Evolutionary conservation across 2,113 vertebrate species (phyloP).

Genomic region (Bubalus kerabau): DNA sequence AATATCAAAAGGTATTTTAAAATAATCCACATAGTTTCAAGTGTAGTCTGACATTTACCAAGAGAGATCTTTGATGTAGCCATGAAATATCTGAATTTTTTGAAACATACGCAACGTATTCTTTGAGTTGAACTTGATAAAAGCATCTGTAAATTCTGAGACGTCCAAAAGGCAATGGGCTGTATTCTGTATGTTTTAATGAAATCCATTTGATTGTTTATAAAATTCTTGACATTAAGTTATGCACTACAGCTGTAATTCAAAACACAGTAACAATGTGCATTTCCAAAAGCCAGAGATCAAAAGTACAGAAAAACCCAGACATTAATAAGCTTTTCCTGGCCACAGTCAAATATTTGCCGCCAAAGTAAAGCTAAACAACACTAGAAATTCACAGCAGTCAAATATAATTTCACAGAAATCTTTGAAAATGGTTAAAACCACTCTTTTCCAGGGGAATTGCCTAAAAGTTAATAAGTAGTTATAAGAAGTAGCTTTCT

Average conservation of each 20-base stretch:
- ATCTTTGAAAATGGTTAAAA: neutral
- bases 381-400: neutral
- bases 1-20: neutral
- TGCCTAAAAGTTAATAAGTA: neutral
- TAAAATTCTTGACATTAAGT: constrained; percentile 23
- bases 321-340: neutral
- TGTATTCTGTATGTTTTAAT: neutral
- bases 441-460: neutral
- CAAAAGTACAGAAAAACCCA: neutral
- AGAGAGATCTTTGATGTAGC: neutral
- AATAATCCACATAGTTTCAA: neutral
- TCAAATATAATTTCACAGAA: neutral
- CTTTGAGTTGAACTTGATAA: neutral
- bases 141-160: neutral
- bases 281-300: neutral
- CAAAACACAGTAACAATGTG: neutral
- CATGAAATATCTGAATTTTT: neutral
- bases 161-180: neutral
- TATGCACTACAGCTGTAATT: neutral
- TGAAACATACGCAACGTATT: neutral
- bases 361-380: neutral
- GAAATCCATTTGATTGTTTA: neutral
- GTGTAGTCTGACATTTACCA: neutral
- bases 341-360: neutral
- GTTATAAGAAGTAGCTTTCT: neutral